phyloP scores from a whole-genome alignment of 1,140 invertebrate genomes.

The Pectinophora gossypiella region DNA sequence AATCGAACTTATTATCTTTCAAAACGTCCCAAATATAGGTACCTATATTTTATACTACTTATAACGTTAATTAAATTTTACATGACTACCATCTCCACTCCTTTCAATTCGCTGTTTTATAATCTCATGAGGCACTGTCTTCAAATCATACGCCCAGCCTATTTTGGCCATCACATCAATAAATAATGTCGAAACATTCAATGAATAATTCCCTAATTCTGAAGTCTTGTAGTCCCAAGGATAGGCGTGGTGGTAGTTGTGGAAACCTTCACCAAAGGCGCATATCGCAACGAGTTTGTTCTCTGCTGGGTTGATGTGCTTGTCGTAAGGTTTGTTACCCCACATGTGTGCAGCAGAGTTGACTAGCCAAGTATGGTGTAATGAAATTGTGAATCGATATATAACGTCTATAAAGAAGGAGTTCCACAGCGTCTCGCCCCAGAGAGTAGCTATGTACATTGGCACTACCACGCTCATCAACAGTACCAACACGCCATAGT shows the following conservation, averaged over 20 bases:
- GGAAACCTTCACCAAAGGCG: constrained; percentile 79
- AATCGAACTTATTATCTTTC: no score
- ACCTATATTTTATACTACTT: no score
- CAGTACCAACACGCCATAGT: constrained; percentile 83
- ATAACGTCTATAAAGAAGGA: constrained; percentile 79
- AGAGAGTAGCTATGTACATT: constrained; percentile 75
- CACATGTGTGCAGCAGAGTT: constrained; percentile 86
- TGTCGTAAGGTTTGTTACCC: constrained; percentile 85
- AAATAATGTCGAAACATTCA: constrained; percentile 80
- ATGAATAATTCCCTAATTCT: constrained; percentile 77
- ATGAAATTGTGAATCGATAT: constrained; percentile 79
- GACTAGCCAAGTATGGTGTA: constrained; percentile 86
- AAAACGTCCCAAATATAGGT: no score
- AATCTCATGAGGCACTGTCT: constrained; percentile 75
- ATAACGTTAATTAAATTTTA: no score
- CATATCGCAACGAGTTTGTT: constrained; percentile 80
- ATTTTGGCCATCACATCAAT: constrained; percentile 80
- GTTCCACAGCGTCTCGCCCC: constrained; percentile 79
- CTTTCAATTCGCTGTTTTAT: constrained; percentile 73
- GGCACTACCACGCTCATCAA: constrained; percentile 84
- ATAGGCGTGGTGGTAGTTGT: constrained; percentile 88
- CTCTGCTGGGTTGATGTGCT: constrained; percentile 67
- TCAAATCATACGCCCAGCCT: constrained; percentile 80
- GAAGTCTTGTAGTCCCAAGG: constrained; percentile 84
- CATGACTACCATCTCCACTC: constrained; percentile 80